Evolutionary conservation across 2,797 vertebrate species (phyloP), one percentile per base, ranked within the genome.

Genomic region (Chromobotia macracanthus): DNA sequence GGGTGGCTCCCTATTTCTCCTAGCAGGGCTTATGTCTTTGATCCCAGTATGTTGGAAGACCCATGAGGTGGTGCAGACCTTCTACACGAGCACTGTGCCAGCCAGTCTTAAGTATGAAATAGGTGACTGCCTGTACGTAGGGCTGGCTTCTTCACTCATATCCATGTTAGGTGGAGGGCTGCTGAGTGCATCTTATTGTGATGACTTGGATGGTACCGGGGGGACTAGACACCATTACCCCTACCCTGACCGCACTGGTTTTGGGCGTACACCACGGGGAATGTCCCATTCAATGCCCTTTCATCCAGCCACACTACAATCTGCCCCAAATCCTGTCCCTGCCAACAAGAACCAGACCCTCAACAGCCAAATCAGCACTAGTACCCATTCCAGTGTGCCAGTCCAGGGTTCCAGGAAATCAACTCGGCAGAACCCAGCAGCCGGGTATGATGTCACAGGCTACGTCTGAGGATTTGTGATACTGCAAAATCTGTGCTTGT

Each of bases 41-140:
- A 91, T 99, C 46, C 97, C 97, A 0, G 88, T 98, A 46, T 90
- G 92, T 12, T 98, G 97, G 97, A 98, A 96, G 82, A 96, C 96
- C 70, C 95, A 98, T 0, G 93, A 95, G 80, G 95, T 99, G 81
- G 94, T 99, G 61, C 91, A 90, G 82, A 95, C 93, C 83, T 99
- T 99, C 92, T 94, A 94, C 88, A 93, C 89, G 63, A 95, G 94
- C 1, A 64, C 89, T 44, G 0, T 97, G 3, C 95, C 94, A 0
- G 85, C 93, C 86, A 95, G 95, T 89, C 89, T 94, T 89, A 98
- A 98, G 91, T 97, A 89, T 0, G 97, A 99, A 90, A 92, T 99
- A 0, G 97, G 97, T 1, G 94, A 97, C 77, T 96, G 96, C 0
- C 89, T 99, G 55, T 99, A 97, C 70, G 84, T 97, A 11, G 97